Evolutionary conservation across 2,797 vertebrate genomes (phyloP), one percentile per base, ranked within the genome.

Genomic region (Lophius americanus): DNA sequence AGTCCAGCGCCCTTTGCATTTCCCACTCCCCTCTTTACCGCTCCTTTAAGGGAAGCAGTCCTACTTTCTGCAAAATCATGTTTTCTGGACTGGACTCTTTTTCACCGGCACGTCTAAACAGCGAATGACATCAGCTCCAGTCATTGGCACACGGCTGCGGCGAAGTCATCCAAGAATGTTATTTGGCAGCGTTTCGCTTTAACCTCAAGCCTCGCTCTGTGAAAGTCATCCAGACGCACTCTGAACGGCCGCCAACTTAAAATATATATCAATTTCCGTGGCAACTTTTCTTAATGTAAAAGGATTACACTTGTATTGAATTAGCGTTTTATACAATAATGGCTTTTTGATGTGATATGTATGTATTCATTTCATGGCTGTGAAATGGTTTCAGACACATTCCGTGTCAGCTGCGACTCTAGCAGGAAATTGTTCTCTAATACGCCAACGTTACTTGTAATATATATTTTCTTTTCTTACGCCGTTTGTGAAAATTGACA

Each of bases 81-180:
- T 72, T 86, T 85, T 82, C 64, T 72, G 75, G 58, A 73, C 64
- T 47, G 60, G 51, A 33, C n/a, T 7, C 41, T 78, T 76, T 77
- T 72, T 77, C 73, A 79, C 66, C 66, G 86, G 75, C 80, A 84
- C 80, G 84, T 88, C 84, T 76, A 88, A 92, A 91, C 88, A 89
- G 68, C 51, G 65, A 72, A 83, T 82, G 81, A 88, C 86, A 90
- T 81, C 73, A 78, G 75, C 70, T 81, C 48, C 51, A 85, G 55
- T 78, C 76, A 66, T 33, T 88, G 86, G 85, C 82, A 77, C 75
- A 60, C 32, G 0, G 61, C 83, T 67, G 10, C 48, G 10, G 70
- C 68, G 32, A 72, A 82, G 81, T 78, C 84, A 81, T 91, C 84
- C 78, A 91, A 86, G 80, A 88, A 87, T 89, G 86, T 84, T 67